These are phyloP conservation scores for Sinocyclocheilus maitianheensis DNA, from an alignment of 2,113 vertebrate species.

Conservation along the genomic window DNA sequence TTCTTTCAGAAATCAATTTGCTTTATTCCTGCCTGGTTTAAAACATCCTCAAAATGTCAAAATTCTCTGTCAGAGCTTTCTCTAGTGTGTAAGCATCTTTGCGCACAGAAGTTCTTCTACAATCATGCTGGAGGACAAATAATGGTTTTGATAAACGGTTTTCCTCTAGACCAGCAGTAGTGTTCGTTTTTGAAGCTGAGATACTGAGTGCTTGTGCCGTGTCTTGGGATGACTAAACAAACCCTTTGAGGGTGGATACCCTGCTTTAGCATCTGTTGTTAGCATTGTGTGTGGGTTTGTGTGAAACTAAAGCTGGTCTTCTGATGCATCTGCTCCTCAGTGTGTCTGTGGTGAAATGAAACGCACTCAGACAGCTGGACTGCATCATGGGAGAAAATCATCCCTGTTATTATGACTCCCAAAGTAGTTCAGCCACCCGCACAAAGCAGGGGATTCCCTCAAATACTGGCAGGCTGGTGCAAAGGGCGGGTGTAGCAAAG, in stretches of 20 bases:
- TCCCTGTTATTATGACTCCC: conserved; percentile 49
- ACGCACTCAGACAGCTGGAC: conserved; percentile 25
- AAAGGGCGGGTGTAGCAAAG: not conserved
- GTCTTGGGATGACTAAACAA: conserved; percentile 52
- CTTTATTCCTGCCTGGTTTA: not conserved
- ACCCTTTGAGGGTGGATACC: not conserved
- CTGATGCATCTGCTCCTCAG: conserved; percentile 35
- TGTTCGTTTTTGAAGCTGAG: not conserved
- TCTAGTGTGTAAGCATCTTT: no score
- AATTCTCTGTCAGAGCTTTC: no score
- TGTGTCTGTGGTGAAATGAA: conserved; percentile 46
- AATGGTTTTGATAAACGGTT: not conserved
- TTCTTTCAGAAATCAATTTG: not conserved
- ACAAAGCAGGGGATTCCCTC: conserved; percentile 45
- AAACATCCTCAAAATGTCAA: no score
- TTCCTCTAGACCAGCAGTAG: not conserved
- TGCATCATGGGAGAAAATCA: conserved; percentile 30
- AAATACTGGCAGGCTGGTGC: conserved; percentile 17
- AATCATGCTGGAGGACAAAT: no score
- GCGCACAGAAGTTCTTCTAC: no score
- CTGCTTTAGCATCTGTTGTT: conserved; percentile 6
- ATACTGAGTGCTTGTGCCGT: conserved; percentile 58
- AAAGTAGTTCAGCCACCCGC: conserved; percentile 32
- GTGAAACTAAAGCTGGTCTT: conserved; percentile 8
- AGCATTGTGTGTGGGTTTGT: not conserved